Percentiles rank a stretch among this genome's conserved stretches.
These are phyloP conservation scores for Phrynocephalus vlangalii DNA, from an alignment of 2,797 vertebrate genomes.

Conservation along the genomic window DNA sequence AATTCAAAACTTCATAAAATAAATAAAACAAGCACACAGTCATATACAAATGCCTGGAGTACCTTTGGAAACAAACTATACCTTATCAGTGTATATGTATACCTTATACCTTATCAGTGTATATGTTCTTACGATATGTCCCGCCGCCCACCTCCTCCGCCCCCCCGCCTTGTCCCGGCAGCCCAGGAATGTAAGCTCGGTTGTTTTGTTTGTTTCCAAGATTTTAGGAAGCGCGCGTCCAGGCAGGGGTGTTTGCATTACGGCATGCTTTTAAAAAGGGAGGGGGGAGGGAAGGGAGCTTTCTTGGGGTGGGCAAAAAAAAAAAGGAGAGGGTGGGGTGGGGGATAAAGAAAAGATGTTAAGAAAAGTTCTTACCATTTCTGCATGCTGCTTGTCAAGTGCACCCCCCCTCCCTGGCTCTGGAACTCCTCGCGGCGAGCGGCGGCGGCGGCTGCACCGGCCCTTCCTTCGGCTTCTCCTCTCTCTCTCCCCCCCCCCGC, in stretches of 20 bases:
- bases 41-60: constrained; percentile 13
- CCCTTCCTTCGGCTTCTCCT: constrained; percentile 64
- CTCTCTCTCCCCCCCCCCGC: constrained; percentile 57
- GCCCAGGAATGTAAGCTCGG: constrained; percentile 19
- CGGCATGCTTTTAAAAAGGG: constrained; percentile 24
- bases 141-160: neutral
- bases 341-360: neutral
- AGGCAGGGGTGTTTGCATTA: constrained; percentile 61
- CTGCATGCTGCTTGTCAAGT: constrained; percentile 84
- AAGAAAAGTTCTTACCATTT: constrained; percentile 85
- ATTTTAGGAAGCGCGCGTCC: constrained; percentile 56
- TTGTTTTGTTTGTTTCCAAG: too few species aligned
- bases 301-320: too few species aligned
- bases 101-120: too few species aligned
- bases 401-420: constrained; percentile 78
- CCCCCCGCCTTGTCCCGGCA: neutral
- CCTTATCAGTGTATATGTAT: too few species aligned
- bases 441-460: constrained; percentile 76
- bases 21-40: neutral
- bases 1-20: constrained; percentile 12
- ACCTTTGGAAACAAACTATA: constrained; percentile 66
- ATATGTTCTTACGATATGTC: constrained; percentile 42
- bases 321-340: neutral
- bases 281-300: too few species aligned
- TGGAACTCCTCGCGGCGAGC: constrained; percentile 79